These are phyloP conservation scores for Mycogona germanica DNA, from an alignment of 2,888 invertebrate species.

Conservation along the genomic window DNA sequence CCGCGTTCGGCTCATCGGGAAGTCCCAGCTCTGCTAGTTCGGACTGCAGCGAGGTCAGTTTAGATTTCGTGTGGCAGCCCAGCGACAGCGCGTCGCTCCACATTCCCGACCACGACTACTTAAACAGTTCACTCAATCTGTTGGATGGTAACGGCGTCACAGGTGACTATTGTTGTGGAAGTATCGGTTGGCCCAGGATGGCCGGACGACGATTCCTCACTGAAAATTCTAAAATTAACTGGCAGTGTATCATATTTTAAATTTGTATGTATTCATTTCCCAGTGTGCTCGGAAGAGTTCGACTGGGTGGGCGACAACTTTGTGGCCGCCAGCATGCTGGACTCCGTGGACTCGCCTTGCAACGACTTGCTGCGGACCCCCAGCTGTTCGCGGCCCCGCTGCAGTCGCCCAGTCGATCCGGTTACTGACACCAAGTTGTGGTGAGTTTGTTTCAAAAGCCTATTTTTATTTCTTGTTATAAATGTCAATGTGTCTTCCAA, in stretches of 20 bases:
- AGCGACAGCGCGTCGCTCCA: background rate
- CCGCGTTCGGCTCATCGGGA: constrained; percentile 1
- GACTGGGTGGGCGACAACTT: constrained; percentile 4
- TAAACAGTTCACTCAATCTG: constrained; percentile 10
- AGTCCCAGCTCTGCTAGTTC: constrained; percentile 10
- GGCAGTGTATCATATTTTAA: background rate
- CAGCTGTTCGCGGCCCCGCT: background rate
- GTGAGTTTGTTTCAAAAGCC: background rate
- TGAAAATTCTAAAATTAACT: no score
- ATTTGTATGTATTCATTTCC: background rate
- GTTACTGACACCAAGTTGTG: constrained; percentile 7
- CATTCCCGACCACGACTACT: constrained; percentile 10
- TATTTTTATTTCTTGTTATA: background rate
- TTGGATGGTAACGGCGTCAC: constrained; percentile 7
- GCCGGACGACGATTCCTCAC: no score
- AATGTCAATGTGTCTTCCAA: background rate
- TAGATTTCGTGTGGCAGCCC: background rate
- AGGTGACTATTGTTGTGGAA: background rate
- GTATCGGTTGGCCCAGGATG: background rate
- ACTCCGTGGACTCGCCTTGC: background rate
- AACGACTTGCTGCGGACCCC: background rate
- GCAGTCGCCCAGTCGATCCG: background rate
- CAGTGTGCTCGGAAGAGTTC: background rate
- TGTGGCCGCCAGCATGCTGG: background rate
- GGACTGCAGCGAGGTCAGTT: constrained; percentile 5